Evolutionary conservation across 2,113 vertebrate species (phyloP), one percentile per base, ranked within the genome.

Genomic region (Pachypanchax playfairii): DNA sequence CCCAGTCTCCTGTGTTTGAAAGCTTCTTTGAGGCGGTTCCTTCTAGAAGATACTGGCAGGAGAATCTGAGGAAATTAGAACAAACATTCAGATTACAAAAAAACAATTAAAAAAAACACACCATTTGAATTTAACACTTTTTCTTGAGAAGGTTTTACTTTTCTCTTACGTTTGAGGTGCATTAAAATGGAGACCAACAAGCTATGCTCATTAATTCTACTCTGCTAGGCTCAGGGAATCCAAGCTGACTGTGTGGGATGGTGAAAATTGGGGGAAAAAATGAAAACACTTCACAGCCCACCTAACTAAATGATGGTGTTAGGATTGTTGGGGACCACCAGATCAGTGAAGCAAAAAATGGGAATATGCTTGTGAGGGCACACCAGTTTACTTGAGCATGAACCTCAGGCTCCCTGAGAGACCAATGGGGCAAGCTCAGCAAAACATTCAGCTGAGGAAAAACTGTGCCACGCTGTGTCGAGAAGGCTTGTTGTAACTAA

Each of bases 331-430:
- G 87, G 80, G 82, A 85, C 85, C 85, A 71, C 75, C 83, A 83
- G 87, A 82, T 91, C 89, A 89, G 57, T 87, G 89, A 89, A 90
- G 89, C 89, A 81, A 87, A 89, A 91, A 91, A 91, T 91, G 81
- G 89, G 89, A 91, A 88, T 83, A 76, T 84, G 86, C 79, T 85
- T 81, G 81, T 76, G 79, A 89, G 83, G 82, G 75, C 78, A 29
- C 71, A 65, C 70, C 80, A 39, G 87, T 88, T 84, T 87, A 85
- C 81, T 89, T 61, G 73, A 73, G 80, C 51, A 42, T 73, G 74
- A 82, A 75, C 70, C 18, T 26, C 74, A 64, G 75, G 68, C 78
- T 86, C 83, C 78, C 70, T 29, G 52, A 73, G 75, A 75, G 84
- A 82, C 84, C 60, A 67, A 57, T 39, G 12, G 69, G 60, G 63